Evolutionary conservation across 2,797 vertebrate species (phyloP).

Genomic region (Microctenopoma stevenorrisi): DNA sequence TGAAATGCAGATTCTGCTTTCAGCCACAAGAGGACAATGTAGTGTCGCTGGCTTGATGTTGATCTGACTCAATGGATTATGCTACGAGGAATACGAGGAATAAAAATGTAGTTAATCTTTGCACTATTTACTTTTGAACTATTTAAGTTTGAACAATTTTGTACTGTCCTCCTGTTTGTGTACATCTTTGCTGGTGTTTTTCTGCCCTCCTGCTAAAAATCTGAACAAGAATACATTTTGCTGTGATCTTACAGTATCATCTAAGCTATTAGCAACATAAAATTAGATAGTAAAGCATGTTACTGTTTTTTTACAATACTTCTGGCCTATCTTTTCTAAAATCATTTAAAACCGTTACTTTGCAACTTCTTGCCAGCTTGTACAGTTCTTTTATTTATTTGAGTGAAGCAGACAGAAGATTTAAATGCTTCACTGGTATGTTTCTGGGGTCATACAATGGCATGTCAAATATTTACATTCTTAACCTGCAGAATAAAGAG

Average conservation of each 20-base stretch:
- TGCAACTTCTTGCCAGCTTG: constrained; percentile 11
- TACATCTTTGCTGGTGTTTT: too few species aligned
- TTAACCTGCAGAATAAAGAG: neutral
- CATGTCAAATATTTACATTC: neutral
- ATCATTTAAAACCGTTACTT: constrained; percentile 13
- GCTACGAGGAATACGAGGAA: too few species aligned
- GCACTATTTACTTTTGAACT: too few species aligned
- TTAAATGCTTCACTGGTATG: neutral
- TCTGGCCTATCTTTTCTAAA: constrained; percentile 12
- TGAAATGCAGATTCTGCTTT: constrained; percentile 27
- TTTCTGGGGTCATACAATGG: neutral
- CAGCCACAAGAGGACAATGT: constrained; percentile 70
- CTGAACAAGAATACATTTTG: too few species aligned
- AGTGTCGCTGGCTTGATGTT: constrained; percentile 25
- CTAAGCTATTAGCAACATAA: neutral
- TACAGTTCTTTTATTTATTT: neutral
- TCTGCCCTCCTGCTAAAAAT: too few species aligned
- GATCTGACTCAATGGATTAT: neutral
- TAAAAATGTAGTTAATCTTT: too few species aligned
- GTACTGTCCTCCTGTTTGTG: neutral
- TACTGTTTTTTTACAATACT: neutral
- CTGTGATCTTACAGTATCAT: too few species aligned
- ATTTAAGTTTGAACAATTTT: neutral
- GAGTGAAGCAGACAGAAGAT: constrained; percentile 15
- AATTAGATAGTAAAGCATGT: neutral